Percentiles rank a stretch among this genome's conserved stretches.
phyloP scores from a whole-genome alignment of 2,797 vertebrate genomes.

The Emys orbicularis region DNA sequence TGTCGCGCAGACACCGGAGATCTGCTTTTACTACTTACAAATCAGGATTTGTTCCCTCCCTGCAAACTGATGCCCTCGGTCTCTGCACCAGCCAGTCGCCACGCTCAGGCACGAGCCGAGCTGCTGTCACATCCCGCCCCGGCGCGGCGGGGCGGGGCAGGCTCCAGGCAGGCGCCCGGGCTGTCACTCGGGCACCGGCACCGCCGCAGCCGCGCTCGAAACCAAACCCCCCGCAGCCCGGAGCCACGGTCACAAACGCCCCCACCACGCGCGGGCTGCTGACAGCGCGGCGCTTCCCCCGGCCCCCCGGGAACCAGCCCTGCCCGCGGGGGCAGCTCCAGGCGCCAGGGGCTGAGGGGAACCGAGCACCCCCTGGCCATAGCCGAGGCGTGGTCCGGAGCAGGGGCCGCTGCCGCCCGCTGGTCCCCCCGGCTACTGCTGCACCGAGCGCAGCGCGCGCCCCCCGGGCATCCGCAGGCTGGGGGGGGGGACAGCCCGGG shows the following conservation, averaged over 20 bases:
- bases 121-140: not conserved
- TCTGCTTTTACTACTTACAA: too few relatives aligned
- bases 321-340: not conserved
- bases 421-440: not conserved
- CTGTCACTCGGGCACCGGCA: not conserved
- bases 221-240: not conserved
- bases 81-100: not conserved
- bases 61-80: not conserved
- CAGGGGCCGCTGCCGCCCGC: not conserved
- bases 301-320: not conserved
- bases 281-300: not conserved
- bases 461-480: not conserved
- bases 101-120: not conserved
- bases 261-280: not conserved
- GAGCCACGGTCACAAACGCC: rapidly evolving
- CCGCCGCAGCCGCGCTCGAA: too few relatives aligned
- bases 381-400: not conserved
- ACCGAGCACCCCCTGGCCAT: not conserved
- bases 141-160: too few relatives aligned
- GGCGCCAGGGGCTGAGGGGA: not conserved
- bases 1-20: not conserved
- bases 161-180: too few relatives aligned
- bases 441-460: not conserved
- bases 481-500: not conserved
- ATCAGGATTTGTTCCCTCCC: not conserved